Conservation (phyloP, 2,113 vertebrate species). For the Vicugna pacos region DNA sequence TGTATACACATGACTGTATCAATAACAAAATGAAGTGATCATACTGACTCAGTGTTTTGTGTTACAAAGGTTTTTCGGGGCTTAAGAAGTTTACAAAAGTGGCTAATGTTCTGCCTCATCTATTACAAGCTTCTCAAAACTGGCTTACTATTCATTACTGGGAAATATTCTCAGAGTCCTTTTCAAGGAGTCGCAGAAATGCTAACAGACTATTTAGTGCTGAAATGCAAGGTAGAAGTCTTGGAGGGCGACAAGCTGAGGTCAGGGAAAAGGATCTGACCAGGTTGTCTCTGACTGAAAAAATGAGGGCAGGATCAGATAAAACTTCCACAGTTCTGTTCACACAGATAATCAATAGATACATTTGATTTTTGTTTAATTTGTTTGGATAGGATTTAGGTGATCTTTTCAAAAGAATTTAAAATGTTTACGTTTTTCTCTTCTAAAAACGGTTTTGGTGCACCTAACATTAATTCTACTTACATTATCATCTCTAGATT, state of each 20-base stretch:
- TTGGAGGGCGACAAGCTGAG: background rate
- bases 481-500: slow-evolving; percentile 40
- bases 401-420: background rate
- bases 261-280: background rate
- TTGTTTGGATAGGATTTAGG: background rate
- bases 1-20: background rate
- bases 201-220: background rate
- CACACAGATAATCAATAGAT: background rate
- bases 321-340: background rate
- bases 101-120: background rate
- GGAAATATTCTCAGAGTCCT: slow-evolving; percentile 28
- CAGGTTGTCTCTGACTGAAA: background rate
- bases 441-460: background rate
- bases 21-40: background rate
- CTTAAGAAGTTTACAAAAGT: background rate
- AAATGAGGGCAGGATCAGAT: background rate
- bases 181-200: slow-evolving; percentile 6
- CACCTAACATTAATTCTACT: background rate
- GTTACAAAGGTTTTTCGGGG: background rate
- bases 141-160: background rate
- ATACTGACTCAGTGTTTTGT: background rate
- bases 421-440: background rate
- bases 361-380: background rate
- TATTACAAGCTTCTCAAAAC: background rate
- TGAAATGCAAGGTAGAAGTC: background rate